Conservation (phyloP, 2,888 invertebrate species). For the Drosophila rubida region DNA sequence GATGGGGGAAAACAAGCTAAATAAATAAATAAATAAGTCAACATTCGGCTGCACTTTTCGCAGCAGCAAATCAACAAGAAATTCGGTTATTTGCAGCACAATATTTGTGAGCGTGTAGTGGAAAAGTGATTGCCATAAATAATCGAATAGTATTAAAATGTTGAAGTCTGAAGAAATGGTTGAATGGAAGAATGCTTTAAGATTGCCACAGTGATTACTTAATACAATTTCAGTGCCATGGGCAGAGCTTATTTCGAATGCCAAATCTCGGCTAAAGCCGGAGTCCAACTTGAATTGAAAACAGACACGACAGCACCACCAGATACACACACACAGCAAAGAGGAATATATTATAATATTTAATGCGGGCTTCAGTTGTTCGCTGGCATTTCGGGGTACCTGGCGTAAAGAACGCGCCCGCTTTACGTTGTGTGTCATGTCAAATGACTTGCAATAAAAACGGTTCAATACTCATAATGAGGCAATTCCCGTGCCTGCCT, state of each 20-base stretch:
- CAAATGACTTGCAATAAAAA: conserved; percentile 39
- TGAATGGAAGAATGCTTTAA: no score
- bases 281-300: neutral
- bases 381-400: no score
- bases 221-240: neutral
- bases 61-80: no score
- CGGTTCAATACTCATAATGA: conserved; percentile 36
- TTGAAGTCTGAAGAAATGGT: no score
- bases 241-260: conserved; percentile 7
- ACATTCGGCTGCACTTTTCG: no score
- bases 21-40: no score
- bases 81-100: neutral
- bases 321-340: neutral
- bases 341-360: conserved; percentile 13
- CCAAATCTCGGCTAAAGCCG: neutral
- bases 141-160: no score
- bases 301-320: no score
- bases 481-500: conserved; percentile 14
- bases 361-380: conserved; percentile 14
- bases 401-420: conserved; percentile 15
- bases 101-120: no score
- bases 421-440: conserved; percentile 31
- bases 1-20: no score
- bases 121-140: no score
- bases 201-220: neutral